Evolutionary conservation across 2,113 vertebrate genomes (phyloP), one percentile per base, ranked within the genome.

Genomic region (Halichoerus grypus): DNA sequence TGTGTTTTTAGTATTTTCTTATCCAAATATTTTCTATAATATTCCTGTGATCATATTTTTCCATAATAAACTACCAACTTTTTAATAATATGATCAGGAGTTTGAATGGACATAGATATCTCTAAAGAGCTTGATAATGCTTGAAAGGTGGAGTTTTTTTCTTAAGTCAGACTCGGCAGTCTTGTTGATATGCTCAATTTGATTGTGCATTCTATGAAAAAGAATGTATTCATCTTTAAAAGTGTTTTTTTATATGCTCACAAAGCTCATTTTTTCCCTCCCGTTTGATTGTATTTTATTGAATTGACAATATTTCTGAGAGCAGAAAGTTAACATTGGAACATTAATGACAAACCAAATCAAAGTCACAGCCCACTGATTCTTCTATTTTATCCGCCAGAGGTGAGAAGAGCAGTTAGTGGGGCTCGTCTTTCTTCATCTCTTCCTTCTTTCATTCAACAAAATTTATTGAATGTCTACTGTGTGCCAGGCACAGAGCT

Each of bases 151-250:
- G 16, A 4, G 5, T 13, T 36, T 63, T 90, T 67, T 63, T 6
- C 33, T 36, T 14, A 80, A n/a, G 31, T 63, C 72, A 96, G 15
- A 74, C 24, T 87, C 6, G 74, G 26, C 18, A 55, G 31, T 80
- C 59, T 79, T 69, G 31, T 92, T 82, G 94, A 74, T 57, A n/a
- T 36, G 26, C 46, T 97, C 77, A 86, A 79, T 93, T 65, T 82
- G 49, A 84, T 74, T 79, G 79, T 63, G 3, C 16, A 46, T 46
- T 63, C 2, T 84, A 28, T 61, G 36, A 61, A 83, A 84, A 31
- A 42, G 24, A 84, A 84, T 46, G 59, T 21, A 3, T 63, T 61
- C 36, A 51, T 65, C 57, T 33, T 86, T 49, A 39, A 89, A 77
- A 92, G 39, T 57, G 33, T 57, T n/a, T 12, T 12, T 85, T 76